Evolutionary conservation across 2,888 invertebrate species (phyloP).

Genomic region (Athripsodes cinereus): DNA sequence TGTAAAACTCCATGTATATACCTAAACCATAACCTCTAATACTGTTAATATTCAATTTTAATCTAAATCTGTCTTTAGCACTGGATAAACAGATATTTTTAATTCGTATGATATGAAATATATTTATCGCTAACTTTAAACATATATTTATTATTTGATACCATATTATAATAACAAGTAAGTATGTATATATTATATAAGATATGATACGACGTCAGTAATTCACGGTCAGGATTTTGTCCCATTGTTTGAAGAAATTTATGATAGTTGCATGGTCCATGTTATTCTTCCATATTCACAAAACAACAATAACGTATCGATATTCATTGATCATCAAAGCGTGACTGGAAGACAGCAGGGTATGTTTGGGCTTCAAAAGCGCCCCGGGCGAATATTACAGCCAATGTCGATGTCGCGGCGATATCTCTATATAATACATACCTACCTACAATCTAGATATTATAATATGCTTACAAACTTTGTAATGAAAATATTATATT

Average conservation of each 20-base stretch:
- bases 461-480: not conserved
- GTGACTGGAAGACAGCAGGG: constrained; percentile 18
- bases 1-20: no score
- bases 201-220: constrained; percentile 13
- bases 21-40: no score
- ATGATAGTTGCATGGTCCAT: constrained; percentile 24
- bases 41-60: no score
- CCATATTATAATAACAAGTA: no score
- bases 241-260: constrained; percentile 28
- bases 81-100: no score
- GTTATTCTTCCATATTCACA: constrained; percentile 16
- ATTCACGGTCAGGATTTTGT: constrained; percentile 24
- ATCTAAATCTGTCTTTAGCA: no score
- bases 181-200: no score
- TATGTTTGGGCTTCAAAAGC: constrained; percentile 1
- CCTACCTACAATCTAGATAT: no score
- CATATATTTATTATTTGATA: no score
- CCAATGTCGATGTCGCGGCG: constrained; percentile 1
- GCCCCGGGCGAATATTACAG: not conserved
- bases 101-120: no score
- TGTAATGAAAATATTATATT: no score
- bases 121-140: no score
- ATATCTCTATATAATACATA: not conserved
- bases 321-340: constrained; percentile 28
- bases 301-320: constrained; percentile 26